phyloP scores from a whole-genome alignment of 2,113 vertebrate species.

The Micromys minutus region DNA sequence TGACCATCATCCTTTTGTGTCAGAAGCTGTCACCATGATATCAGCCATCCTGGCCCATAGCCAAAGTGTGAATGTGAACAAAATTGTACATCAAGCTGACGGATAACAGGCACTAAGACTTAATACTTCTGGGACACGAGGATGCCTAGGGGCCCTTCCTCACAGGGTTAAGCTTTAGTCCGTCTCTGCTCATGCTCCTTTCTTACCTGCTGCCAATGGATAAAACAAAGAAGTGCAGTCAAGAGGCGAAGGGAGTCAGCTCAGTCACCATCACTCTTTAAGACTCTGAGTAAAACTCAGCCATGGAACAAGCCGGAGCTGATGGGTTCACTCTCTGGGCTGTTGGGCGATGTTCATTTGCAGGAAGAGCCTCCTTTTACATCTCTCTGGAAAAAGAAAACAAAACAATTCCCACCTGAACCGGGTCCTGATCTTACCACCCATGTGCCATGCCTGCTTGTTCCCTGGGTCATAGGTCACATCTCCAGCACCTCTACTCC shows the following conservation, averaged over 20 bases:
- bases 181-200: neutral
- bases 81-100: neutral
- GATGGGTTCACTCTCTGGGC: neutral
- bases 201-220: too few species aligned
- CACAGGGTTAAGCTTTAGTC: neutral
- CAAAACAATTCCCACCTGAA: neutral
- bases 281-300: neutral
- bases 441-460: neutral
- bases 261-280: neutral
- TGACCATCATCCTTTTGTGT: neutral
- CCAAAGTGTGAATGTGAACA: neutral
- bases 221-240: neutral
- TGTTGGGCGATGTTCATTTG: neutral
- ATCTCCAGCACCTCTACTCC: neutral
- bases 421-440: neutral
- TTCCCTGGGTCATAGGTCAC: neutral
- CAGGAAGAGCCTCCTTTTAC: neutral
- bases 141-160: neutral
- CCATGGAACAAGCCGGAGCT: neutral
- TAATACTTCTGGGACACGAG: neutral
- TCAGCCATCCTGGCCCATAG: too few species aligned
- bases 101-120: neutral
- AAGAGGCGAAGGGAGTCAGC: too few species aligned
- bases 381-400: neutral
- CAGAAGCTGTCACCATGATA: neutral